phyloP scores from a whole-genome alignment of 2,113 vertebrate species.

The Eulacestoma nigropectus region DNA sequence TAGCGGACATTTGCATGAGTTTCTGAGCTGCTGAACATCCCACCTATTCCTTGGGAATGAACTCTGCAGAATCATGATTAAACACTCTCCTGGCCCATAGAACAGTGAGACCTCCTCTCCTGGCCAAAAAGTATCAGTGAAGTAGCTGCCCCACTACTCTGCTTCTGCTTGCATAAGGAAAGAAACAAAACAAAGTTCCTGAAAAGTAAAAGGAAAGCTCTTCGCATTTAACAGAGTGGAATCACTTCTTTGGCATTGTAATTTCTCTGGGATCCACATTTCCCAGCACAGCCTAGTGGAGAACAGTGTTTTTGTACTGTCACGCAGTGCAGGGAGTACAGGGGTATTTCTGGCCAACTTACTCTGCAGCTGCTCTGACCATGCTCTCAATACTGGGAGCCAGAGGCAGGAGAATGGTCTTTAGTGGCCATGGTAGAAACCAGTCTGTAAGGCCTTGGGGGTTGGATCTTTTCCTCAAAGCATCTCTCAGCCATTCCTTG shows the following conservation, averaged over 20 bases:
- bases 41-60: neutral
- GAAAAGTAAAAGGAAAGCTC: neutral
- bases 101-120: neutral
- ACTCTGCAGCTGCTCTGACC: neutral
- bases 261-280: neutral
- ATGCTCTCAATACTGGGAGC: neutral
- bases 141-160: neutral
- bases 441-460: neutral
- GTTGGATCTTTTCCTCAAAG: neutral
- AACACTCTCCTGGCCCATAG: neutral
- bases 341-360: neutral
- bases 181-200: neutral
- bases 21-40: neutral
- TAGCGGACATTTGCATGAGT: neutral
- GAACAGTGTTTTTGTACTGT: neutral
- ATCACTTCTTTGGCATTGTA: neutral
- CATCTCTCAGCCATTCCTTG: neutral
- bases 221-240: neutral
- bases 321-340: neutral
- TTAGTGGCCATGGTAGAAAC: neutral
- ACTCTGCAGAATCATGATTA: neutral
- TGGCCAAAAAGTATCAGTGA: neutral
- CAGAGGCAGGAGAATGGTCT: neutral
- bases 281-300: neutral
- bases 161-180: neutral